phyloP scores from a whole-genome alignment of 2,888 invertebrate genomes.

The Phania funesta region DNA sequence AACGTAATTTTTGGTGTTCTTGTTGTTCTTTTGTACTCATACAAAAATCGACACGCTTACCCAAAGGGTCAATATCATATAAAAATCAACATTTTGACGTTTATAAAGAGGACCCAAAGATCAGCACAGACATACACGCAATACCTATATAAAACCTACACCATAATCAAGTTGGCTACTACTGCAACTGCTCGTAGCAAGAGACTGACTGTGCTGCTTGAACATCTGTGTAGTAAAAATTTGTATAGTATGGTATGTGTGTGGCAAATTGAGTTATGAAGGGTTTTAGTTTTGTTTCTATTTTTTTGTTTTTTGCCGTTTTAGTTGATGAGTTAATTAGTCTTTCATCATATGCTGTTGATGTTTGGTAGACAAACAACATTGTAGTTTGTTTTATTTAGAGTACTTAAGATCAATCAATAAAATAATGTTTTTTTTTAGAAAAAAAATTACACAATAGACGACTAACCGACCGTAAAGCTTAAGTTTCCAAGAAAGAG shows the following conservation, averaged over 20 bases:
- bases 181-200: neutral
- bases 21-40: neutral
- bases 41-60: conserved; percentile 59
- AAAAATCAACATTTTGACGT: conserved; percentile 64
- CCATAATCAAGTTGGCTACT: conserved; percentile 17
- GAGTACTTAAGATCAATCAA: conserved; percentile 36
- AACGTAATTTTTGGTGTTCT: neutral
- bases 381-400: conserved; percentile 7
- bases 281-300: conserved; percentile 28
- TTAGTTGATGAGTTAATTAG: conserved; percentile 65
- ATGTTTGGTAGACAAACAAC: neutral
- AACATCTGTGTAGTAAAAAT: conserved; percentile 52
- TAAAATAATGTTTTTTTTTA: too few species aligned
- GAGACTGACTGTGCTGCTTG: conserved; percentile 30
- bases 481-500: too few species aligned
- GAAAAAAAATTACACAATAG: too few species aligned
- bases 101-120: conserved; percentile 28
- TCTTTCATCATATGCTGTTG: conserved; percentile 66
- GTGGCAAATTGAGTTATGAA: conserved; percentile 66
- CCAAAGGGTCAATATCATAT: conserved; percentile 60
- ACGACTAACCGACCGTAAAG: too few species aligned
- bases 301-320: neutral
- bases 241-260: conserved; percentile 25
- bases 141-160: conserved; percentile 14
- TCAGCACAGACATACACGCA: neutral